Conservation (phyloP, 2,797 vertebrate genomes). For the Trachops cirrhosus region DNA sequence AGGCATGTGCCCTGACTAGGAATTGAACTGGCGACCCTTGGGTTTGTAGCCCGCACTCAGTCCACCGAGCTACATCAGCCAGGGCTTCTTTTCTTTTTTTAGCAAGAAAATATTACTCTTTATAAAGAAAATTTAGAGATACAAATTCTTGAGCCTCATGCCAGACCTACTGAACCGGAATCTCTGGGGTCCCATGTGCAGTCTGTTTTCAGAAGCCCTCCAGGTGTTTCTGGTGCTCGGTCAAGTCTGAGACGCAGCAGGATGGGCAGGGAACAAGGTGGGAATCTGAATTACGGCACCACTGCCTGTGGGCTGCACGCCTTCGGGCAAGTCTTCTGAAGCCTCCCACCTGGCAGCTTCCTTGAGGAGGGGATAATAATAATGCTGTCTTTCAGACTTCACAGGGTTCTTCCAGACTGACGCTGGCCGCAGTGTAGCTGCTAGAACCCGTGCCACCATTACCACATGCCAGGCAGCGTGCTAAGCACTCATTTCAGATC, state of each 20-base stretch:
- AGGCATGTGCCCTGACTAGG: no score
- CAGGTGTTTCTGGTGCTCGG: background rate
- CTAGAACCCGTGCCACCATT: background rate
- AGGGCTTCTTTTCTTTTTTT: background rate
- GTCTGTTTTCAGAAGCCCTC: background rate
- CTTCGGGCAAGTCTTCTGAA: background rate
- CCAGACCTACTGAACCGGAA: rapidly evolving
- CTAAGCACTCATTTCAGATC: background rate
- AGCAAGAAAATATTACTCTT: background rate
- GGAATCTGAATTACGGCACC: rapidly evolving
- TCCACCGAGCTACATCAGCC: no score
- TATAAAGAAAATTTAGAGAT: background rate
- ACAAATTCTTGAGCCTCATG: background rate
- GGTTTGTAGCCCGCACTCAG: no score
- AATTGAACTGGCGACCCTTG: no score
- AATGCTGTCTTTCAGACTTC: background rate
- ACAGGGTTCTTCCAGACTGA: background rate
- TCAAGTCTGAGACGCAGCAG: background rate
- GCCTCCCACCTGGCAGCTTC: background rate
- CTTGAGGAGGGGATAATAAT: rapidly evolving
- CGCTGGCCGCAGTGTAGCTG: background rate
- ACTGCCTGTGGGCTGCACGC: rapidly evolving
- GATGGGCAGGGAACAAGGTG: background rate
- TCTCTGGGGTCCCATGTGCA: background rate
- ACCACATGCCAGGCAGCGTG: background rate